phyloP scores from a whole-genome alignment of 1,140 invertebrate species.

The Drosophila grimshawi region DNA sequence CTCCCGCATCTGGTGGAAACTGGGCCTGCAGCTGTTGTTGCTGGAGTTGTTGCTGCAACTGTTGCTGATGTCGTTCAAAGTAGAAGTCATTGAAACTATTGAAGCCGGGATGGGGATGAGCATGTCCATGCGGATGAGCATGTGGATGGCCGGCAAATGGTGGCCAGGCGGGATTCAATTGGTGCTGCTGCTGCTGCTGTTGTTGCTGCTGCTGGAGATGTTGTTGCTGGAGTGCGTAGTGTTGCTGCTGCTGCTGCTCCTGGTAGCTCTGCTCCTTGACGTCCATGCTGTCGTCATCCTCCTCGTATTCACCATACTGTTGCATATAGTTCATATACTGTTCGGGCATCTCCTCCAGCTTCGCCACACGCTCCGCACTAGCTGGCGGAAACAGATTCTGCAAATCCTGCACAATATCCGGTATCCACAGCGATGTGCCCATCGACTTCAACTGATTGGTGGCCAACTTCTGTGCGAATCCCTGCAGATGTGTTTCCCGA shows the following conservation, averaged over 20 bases:
- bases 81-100: conserved; percentile 69
- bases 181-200: conserved; percentile 35
- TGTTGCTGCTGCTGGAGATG: conserved; percentile 55
- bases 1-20: conserved; percentile 33
- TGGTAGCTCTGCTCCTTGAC: conserved; percentile 71
- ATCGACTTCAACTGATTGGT: conserved; percentile 74
- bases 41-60: conserved; percentile 60
- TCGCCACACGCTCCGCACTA: conserved; percentile 74
- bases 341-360: conserved; percentile 78
- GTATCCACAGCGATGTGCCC: conserved; percentile 75
- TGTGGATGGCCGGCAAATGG: conserved; percentile 51
- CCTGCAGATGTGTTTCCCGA: conserved; percentile 75
- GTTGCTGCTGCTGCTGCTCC: conserved; percentile 70
- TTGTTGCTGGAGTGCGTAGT: conserved; percentile 64
- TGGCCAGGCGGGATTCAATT: conserved; percentile 60
- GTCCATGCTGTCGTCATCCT: conserved; percentile 77
- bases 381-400: conserved; percentile 77
- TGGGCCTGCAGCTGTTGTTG: conserved; percentile 58
- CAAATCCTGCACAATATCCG: conserved; percentile 77
- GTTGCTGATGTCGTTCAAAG: conserved; percentile 68
- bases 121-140: conserved; percentile 41
- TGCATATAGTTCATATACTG: conserved; percentile 80
- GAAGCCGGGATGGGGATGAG: conserved; percentile 58
- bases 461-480: conserved; percentile 77
- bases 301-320: conserved; percentile 80